Base-by-base conservation (phyloP, 2,797 vertebrate genomes). In the Tokudaia tokunoshimensis region DNA sequence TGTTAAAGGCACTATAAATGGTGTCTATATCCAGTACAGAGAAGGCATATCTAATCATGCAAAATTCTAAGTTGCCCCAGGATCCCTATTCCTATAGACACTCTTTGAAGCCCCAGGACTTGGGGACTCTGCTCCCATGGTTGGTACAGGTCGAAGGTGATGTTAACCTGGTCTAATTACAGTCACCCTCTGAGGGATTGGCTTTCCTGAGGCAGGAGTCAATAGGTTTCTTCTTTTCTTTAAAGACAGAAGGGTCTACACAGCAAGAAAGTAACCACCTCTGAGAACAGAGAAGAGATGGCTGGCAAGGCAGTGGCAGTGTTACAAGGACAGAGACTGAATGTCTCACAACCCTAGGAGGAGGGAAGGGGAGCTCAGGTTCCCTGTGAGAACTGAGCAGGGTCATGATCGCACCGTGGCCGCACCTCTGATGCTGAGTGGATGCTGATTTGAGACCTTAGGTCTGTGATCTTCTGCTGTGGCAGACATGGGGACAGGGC, bases 101-200 rank as follows among this genome's bases (percentile, higher is more conserved):
- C 2, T 9, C 20, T 8, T 0, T 6, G n/a, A 47, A 44, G 12
- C 24, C 75, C 3, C 26, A 3, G 1, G 74, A 34, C 2, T 7
- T 74, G 19, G 55, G n/a, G 10, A 17, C 41, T 17, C 37, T 5
- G 41, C 24, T 74, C 31, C 26, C 11, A 14, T 70, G n/a, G 41
- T 19, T 87, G 10, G 34, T 13, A 59, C 55, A 80, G 67, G 5
- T 13, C 11, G 12, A 70, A 72, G 75, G 31, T 34, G 37, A 44
- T 83, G 47, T 61, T n/a, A 84, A 13, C 50, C 82, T 57, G 85
- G 52, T 70, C 76, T 50, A 72, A 41, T 76, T 34, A 10, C 34
- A 22, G 7, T 26, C 74, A 29, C 44, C 31, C 17, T n/a, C 29
- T 4, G n/a, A 17, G 31, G n/a, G 37, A 61, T 92, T 87, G 44